These are phyloP conservation scores for Miichthys miiuy DNA, from an alignment of 2,797 vertebrate genomes.

Conservation along the genomic window DNA sequence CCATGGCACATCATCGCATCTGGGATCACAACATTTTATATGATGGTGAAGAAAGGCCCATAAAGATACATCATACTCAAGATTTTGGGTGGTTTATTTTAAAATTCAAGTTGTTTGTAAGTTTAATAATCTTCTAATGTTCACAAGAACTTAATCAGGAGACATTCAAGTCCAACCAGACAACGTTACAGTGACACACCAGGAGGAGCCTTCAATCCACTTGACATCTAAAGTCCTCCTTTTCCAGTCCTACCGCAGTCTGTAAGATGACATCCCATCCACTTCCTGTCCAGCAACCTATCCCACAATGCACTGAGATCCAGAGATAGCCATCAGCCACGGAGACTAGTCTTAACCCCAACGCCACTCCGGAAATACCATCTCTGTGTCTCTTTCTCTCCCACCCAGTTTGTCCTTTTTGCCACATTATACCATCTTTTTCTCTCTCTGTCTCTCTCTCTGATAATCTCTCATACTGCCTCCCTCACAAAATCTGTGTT, in stretches of 20 bases:
- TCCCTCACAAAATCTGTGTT: conserved; percentile 10
- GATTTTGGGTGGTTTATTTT: too few relatives aligned
- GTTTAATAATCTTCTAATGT: not conserved
- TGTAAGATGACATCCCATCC: conserved; percentile 61
- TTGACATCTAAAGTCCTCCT: conserved; percentile 21
- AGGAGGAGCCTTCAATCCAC: conserved; percentile 62
- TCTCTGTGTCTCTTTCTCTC: conserved; percentile 60
- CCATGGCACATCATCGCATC: not conserved
- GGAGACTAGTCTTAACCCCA: conserved; percentile 73
- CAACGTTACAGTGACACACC: conserved; percentile 43
- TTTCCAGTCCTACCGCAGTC: conserved; percentile 25
- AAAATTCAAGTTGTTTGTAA: not conserved
- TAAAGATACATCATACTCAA: not conserved
- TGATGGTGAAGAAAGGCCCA: not conserved
- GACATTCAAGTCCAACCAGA: not conserved
- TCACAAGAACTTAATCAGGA: not conserved
- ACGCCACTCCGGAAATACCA: conserved; percentile 84
- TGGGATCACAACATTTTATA: not conserved
- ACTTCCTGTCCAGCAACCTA: conserved; percentile 72
- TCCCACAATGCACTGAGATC: conserved; percentile 73
- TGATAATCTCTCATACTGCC: conserved; percentile 10
- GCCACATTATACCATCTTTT: conserved; percentile 45
- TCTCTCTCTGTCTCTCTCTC: conserved; percentile 1
- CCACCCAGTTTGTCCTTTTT: conserved; percentile 69
- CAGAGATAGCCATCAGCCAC: conserved; percentile 79